Base-by-base conservation (phyloP, 2,888 invertebrate genomes). In the Antheraea assamensis region DNA sequence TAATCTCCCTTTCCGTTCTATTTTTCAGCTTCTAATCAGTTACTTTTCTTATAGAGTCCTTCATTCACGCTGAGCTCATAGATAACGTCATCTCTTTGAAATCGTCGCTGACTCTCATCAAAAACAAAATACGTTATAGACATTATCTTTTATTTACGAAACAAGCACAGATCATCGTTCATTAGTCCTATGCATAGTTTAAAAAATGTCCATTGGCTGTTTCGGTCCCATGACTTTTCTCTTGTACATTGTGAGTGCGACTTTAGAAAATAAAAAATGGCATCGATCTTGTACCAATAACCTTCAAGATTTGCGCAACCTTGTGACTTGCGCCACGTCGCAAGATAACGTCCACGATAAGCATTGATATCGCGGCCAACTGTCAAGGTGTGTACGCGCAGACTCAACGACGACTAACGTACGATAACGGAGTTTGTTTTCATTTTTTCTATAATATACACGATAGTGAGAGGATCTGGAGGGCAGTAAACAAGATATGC, bases 301-400 rank as follows among this genome's bases (percentile, higher is more conserved):
- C 61, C 58, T 73, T 64, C 19, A 73, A 19, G 47, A 71, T 55
- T 71, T 49, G 52, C 55, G 35, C 24, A 49, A 24, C 42, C 74
- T 73, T 52, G 21, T 74, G 8, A 7, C 73, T 80, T 75, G 73
- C 10, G 1, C 80, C 80, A 76, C 72, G 21, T 35, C 3, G 27
- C n/a, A 1, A 80, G 83, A 84, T 84, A 85, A 76, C 74, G 74
- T 64, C 13, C 76, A 71, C 70, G 85, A 83, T 85, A 83, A 83
- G 24, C 79, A 76, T 76, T 76, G 78, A 76, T 89, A 90, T 89
- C 88, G 80, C 87, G 88, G 91, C 90, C 88, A 85, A 82, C 88
- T 87, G 90, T 88, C 91, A 89, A 92, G 92, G 92, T 90, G 87
- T 85, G 85, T 86, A 86, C 84, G 80, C 79, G 88, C 86, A 92